phyloP scores from a whole-genome alignment of 1,140 invertebrate genomes.

The Drosophila burlai region DNA sequence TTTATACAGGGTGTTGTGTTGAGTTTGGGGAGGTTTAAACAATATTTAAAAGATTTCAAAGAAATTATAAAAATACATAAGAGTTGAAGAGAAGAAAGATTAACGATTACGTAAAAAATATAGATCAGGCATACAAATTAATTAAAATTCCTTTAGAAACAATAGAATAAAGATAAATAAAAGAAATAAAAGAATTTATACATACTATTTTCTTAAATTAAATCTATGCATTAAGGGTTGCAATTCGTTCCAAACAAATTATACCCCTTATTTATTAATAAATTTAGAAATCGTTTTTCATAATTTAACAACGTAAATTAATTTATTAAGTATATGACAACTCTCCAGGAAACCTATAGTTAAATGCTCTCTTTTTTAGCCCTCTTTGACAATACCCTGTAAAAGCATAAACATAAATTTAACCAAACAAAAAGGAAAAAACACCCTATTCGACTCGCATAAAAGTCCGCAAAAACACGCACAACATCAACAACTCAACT shows the following conservation, averaged over 20 bases:
- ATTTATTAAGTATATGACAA: too few species aligned
- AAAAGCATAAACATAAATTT: background rate
- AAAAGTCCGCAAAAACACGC: constrained; percentile 48
- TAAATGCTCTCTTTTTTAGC: background rate
- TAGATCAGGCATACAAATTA: background rate
- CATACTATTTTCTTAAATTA: too few species aligned
- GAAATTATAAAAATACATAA: background rate
- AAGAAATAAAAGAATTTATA: too few species aligned
- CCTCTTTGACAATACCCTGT: background rate
- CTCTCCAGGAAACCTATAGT: background rate
- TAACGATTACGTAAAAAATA: too few species aligned
- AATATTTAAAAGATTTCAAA: too few species aligned
- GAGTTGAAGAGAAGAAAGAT: too few species aligned
- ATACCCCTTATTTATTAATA: too few species aligned
- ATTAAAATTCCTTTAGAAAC: background rate
- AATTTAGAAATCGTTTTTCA: too few species aligned
- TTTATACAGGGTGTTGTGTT: constrained; percentile 59
- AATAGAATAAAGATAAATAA: too few species aligned
- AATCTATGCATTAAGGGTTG: too few species aligned
- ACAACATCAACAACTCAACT: constrained; percentile 54
- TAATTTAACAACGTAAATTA: too few species aligned
- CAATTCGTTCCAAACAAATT: too few species aligned
- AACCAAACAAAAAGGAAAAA: background rate
- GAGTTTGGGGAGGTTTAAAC: background rate
- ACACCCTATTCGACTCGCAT: constrained; percentile 34